These are phyloP conservation scores for Unio delphinus DNA, from an alignment of 2,888 invertebrate genomes.

Conservation along the genomic window DNA sequence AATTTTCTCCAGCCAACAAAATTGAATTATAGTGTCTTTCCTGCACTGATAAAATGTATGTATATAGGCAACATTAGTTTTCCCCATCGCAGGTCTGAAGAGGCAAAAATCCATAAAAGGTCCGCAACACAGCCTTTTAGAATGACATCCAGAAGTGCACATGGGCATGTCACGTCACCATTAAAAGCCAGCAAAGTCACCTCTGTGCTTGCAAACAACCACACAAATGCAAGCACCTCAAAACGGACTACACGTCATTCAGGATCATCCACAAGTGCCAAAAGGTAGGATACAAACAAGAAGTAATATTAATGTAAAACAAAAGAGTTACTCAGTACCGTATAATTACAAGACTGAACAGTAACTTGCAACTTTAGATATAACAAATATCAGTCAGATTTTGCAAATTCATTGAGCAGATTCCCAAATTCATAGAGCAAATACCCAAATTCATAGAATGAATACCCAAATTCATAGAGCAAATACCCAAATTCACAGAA, in stretches of 20 bases:
- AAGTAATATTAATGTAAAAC: slow-evolving; percentile 9
- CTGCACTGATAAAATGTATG: too few species aligned
- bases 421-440: too few species aligned
- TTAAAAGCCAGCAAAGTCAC: slow-evolving; percentile 64
- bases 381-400: too few species aligned
- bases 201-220: slow-evolving; percentile 49
- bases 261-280: slow-evolving; percentile 52
- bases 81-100: slow-evolving; percentile 52
- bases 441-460: too few species aligned
- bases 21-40: too few species aligned
- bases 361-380: too few species aligned
- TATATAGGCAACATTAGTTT: slow-evolving; percentile 5
- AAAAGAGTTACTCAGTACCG: slow-evolving; percentile 1
- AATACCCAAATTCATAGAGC: too few species aligned
- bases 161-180: slow-evolving; percentile 59
- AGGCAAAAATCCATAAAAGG: slow-evolving; percentile 63
- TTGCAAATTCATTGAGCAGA: too few species aligned
- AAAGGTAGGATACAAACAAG: slow-evolving; percentile 49
- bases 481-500: too few species aligned
- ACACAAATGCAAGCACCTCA: slow-evolving; percentile 43
- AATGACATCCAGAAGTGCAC: slow-evolving; percentile 61
- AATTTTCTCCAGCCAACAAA: too few species aligned
- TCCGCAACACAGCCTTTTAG: slow-evolving; percentile 61
- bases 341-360: background rate
- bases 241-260: slow-evolving; percentile 57